Conservation (phyloP, 2,113 vertebrate species). For the Brienomyrus longianalis region DNA sequence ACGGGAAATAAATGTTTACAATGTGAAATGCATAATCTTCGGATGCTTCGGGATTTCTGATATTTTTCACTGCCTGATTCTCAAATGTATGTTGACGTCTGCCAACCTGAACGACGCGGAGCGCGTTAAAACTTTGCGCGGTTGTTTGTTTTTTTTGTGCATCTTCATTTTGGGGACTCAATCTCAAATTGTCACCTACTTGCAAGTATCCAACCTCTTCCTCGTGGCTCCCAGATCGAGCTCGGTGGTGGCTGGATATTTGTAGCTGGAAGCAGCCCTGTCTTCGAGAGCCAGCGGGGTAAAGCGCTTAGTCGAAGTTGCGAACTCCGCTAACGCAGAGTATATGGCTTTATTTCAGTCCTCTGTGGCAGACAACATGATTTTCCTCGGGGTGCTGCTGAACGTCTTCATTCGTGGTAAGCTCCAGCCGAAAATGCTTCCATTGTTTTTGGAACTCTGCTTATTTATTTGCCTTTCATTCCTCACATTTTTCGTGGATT, state of each 20-base stretch:
- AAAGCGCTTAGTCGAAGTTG: slow-evolving; percentile 19
- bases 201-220: not conserved
- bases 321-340: not conserved
- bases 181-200: not conserved
- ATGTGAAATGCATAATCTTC: slow-evolving; percentile 1
- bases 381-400: slow-evolving; percentile 37
- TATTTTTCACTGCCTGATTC: not conserved
- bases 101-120: not conserved
- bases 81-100: not conserved
- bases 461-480: not conserved
- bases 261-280: slow-evolving; percentile 24
- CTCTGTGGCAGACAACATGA: slow-evolving; percentile 26
- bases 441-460: not conserved
- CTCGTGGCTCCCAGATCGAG: not conserved
- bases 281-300: slow-evolving; percentile 21
- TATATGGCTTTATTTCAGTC: slow-evolving; percentile 4
- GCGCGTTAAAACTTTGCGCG: not conserved
- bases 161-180: not conserved
- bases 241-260: slow-evolving; percentile 29
- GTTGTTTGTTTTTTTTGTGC: not conserved
- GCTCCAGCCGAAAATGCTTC: not conserved
- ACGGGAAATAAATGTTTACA: not conserved
- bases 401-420: slow-evolving; percentile 39
- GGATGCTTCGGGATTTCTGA: slow-evolving; percentile 14
- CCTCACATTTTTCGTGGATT: not conserved